Evolutionary conservation across 2,888 invertebrate species (phyloP), one percentile per base, ranked within the genome.

Genomic region (Cheilosia urbana): DNA sequence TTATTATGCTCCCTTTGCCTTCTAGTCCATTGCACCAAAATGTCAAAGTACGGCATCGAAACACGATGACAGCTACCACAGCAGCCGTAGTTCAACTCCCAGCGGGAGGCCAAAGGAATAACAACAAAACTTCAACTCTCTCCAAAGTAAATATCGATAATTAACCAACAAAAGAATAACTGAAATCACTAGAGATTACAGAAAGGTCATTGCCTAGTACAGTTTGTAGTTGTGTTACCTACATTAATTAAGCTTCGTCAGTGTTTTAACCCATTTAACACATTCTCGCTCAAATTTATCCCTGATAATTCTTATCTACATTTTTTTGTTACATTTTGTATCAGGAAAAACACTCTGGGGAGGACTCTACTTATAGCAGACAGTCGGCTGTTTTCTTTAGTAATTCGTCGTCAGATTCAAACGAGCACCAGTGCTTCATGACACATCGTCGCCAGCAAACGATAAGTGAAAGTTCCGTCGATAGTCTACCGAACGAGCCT

Each of bases 401-500:
- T 68, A 42, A 42, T 40, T 75, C 55, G 24, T 71, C 68, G 42
- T n/a, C 73, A 57, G 62, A 11, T 49, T 15, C 69, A 57, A 55
- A 17, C 51, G 57, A 75, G 19, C 37, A 21, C 65, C 30, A 66
- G 11, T 49, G 69, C 57, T 60, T 47, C 53, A 84, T 80, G 75
- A 69, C 69, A 75, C 42, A 73, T 45, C 58, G 27, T 47, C 27
- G 75, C 4, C 53, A 76, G 15, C 63, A 80, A 49, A 66, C 40
- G 2, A 11, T 55, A 13, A 75, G 84, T 84, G 84, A 84, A 80
- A 84, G 84, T 80, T 84, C 80, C 13, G 84, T 71, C 40, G 84
- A 65, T 49, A 80, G 80, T 71, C 17, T 17, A 24, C 17, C 63
- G 4, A 69, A 62, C 24, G 55, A 83, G 34, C 19, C 58, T 40